A percentile compares a stretch with the other conserved stretches of the same genome.
Conservation (phyloP, 2,888 invertebrate species). For the Melipona beecheii region DNA sequence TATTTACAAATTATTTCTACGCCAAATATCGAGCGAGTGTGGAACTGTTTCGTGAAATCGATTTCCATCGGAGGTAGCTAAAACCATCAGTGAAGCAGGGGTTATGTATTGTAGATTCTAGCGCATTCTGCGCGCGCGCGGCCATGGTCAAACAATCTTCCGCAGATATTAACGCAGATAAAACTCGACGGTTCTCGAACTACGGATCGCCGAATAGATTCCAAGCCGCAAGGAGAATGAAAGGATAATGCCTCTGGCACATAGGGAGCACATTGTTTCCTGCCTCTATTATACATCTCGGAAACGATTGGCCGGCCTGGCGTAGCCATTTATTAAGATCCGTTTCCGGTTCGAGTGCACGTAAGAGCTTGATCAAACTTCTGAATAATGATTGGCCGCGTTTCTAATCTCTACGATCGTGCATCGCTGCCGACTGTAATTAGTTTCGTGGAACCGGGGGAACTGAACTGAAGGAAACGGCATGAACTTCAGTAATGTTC, state of each 20-base stretch:
- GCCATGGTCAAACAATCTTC: constrained; percentile 1
- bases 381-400: constrained; percentile 32
- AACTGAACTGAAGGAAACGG: not conserved
- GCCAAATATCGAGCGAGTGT: not conserved
- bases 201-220: constrained; percentile 43
- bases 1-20: not conserved
- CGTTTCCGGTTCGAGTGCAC: constrained; percentile 34
- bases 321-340: constrained; percentile 61
- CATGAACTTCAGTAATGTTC: not conserved
- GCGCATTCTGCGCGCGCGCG: not conserved
- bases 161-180: not conserved
- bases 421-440: constrained; percentile 10
- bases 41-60: not conserved
- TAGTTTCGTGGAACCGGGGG: not conserved
- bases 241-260: constrained; percentile 69
- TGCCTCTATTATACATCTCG: constrained; percentile 48
- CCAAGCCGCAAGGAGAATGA: constrained; percentile 72
- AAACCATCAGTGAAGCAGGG: not conserved
- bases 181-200: constrained; percentile 18
- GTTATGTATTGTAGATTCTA: not conserved
- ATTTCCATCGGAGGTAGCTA: not conserved
- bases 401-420: constrained; percentile 17
- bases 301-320: constrained; percentile 23
- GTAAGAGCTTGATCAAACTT: constrained; percentile 54
- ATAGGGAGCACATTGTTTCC: constrained; percentile 72